These are phyloP conservation scores for Dendronephthya gigantea DNA, from an alignment of 64 coral and sea anemone species.

Conservation along the genomic window DNA sequence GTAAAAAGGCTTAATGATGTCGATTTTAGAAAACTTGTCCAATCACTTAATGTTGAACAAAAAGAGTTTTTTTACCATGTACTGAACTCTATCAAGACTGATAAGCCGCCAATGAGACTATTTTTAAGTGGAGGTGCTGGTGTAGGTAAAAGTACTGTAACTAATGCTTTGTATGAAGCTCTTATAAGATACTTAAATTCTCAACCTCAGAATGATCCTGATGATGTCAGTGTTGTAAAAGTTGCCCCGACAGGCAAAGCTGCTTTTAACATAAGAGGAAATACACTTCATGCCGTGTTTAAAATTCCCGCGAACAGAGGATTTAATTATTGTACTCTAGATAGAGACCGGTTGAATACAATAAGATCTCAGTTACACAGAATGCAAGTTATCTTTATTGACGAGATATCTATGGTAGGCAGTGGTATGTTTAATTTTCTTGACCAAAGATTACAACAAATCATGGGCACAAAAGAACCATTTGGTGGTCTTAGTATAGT, in stretches of 20 bases:
- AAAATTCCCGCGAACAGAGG: constrained; percentile 52
- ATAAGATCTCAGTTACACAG: constrained; percentile 10
- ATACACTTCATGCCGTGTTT: constrained; percentile 36
- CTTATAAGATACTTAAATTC: background rate
- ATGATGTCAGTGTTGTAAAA: background rate
- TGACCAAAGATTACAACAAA: constrained; percentile 42
- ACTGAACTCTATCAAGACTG: background rate
- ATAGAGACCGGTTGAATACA: constrained; percentile 36
- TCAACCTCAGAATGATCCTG: background rate
- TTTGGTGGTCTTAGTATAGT: too few species aligned
- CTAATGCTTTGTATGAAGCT: background rate
- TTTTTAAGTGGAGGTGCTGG: background rate
- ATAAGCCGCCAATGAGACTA: background rate
- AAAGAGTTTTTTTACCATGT: constrained; percentile 7
- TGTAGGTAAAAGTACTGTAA: background rate
- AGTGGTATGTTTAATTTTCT: constrained; percentile 63
- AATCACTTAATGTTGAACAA: background rate
- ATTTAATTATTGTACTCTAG: constrained; percentile 40
- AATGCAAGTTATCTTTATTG: background rate
- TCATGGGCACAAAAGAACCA: too few species aligned
- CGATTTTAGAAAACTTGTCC: background rate
- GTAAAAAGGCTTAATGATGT: background rate
- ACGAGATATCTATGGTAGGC: constrained; percentile 20
- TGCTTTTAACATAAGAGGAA: constrained; percentile 30
- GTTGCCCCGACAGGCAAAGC: background rate